Percentiles rank a stretch among this genome's conserved stretches.
Conservation (phyloP, 2,113 vertebrate species). For the Alosa alosa region DNA sequence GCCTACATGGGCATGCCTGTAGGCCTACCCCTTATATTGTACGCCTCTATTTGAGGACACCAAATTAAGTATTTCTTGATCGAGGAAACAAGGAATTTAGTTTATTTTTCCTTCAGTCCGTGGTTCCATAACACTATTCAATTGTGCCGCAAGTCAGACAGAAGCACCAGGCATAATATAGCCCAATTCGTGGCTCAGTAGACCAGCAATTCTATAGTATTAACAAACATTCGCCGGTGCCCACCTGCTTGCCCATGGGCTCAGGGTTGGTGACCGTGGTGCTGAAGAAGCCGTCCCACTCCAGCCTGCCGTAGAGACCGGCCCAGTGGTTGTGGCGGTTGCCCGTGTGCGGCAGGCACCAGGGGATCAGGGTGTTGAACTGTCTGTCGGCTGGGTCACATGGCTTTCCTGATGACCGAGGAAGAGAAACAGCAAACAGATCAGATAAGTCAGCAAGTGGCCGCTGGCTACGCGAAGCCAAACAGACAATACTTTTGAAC, state of each 20-base stretch:
- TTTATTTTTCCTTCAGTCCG: too few relatives aligned
- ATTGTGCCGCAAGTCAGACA: too few relatives aligned
- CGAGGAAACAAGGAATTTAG: too few relatives aligned
- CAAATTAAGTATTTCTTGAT: too few relatives aligned
- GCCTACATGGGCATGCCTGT: too few relatives aligned
- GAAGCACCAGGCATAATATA: too few relatives aligned
- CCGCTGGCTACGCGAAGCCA: neutral
- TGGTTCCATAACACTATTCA: too few relatives aligned
- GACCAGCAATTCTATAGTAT: too few relatives aligned
- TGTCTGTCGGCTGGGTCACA: slow-evolving; percentile 89
- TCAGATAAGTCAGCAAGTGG: neutral
- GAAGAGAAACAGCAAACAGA: neutral
- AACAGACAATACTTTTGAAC: too few relatives aligned
- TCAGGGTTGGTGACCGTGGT: slow-evolving; percentile 97
- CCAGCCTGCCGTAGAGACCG: slow-evolving; percentile 88
- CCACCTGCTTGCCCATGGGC: slow-evolving; percentile 97
- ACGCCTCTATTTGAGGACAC: too few relatives aligned
- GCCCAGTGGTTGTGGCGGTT: slow-evolving; percentile 99
- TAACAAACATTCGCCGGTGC: neutral
- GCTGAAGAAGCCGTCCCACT: slow-evolving; percentile 98
- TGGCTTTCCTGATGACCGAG: slow-evolving; percentile 66
- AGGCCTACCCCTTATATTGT: too few relatives aligned
- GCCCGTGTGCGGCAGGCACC: slow-evolving; percentile 95
- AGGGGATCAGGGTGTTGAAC: slow-evolving; percentile 94
- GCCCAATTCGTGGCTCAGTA: too few relatives aligned